Evolutionary conservation across 2,797 vertebrate species (phyloP).

Genomic region (Poecile montanus): DNA sequence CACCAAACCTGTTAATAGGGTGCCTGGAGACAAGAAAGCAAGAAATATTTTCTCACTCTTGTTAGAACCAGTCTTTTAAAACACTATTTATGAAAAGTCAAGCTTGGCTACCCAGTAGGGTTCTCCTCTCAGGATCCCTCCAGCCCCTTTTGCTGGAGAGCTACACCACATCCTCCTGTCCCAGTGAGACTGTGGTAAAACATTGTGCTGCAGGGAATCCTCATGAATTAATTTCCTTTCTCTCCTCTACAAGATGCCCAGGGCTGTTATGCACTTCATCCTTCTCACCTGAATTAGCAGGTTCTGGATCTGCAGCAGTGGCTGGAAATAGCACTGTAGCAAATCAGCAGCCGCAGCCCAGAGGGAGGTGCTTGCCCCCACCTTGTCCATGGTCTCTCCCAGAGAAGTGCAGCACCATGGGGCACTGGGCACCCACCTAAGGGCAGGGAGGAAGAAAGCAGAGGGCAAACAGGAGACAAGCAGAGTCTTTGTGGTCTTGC

Average conservation of each 20-base stretch:
- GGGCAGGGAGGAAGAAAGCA: not conserved
- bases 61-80: not conserved
- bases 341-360: not conserved
- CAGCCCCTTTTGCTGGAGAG: not conserved
- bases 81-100: not conserved
- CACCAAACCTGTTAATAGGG: not conserved
- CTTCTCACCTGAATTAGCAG: not conserved
- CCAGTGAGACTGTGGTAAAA: not conserved
- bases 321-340: not conserved
- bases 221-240: not conserved
- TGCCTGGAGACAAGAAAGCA: slow-evolving; percentile 1
- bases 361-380: not conserved
- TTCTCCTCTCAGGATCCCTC: not conserved
- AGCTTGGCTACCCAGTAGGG: not conserved
- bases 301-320: not conserved
- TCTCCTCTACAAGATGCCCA: not conserved
- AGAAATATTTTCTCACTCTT: not conserved
- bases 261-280: not conserved
- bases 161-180: not conserved
- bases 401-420: not conserved
- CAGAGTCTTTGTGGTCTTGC: not conserved
- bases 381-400: not conserved
- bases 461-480: not conserved
- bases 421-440: not conserved
- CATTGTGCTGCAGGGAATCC: rapidly evolving